Base-by-base conservation (phyloP, 2,113 vertebrate genomes). In the Sprattus sprattus region DNA sequence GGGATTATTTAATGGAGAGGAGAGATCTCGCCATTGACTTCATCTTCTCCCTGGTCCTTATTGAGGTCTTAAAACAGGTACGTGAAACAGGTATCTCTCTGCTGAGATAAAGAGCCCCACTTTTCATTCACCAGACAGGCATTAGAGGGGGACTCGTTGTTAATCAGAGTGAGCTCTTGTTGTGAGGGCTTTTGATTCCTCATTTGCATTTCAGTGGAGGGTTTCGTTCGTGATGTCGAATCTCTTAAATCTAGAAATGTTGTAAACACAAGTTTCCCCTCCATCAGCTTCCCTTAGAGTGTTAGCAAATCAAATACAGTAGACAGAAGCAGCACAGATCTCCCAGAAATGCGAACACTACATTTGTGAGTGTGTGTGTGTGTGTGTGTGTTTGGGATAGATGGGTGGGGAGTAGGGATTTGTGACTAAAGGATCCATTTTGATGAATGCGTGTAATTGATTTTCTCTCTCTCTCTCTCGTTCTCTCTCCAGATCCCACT, bases 11-110 rank as follows among this genome's bases (percentile, higher is more conserved):
- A 92, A 93, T 99, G 95, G 98, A 99, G 93, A 95, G 98, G 91
- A 96, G 98, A 89, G 98, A 99, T 94, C 95, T 99, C 87, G 98
- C 98, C n/a, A 99, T 99, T 92, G 98, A 99, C 93, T 99, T 99
- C 93, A 99, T 99, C 91, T 99, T 99, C 94, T 99, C 98, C 89
- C 95, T 99, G 87, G 98, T 99, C 78, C 96, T 99, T 91, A 99
- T 99, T 94, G 98, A 99, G 92, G 97, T 99, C 94, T 96, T 99
- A 91, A 99, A 99, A 92, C 98, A 99, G 97, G 98, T 98, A 93
- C 86, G 95, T 90, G 52, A 45, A 39, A 39, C 47, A 16, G 64
- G 81, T 71, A 13, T 52, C 28, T 39, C 67, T 64, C 11, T 20
- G n/a, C 22, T 60, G 52, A 39, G n/a, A 46, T 46, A n/a, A 84